Percentiles rank a stretch among this genome's conserved stretches.
Conservation (phyloP, 2,888 invertebrate species). For the Beris chalybata region DNA sequence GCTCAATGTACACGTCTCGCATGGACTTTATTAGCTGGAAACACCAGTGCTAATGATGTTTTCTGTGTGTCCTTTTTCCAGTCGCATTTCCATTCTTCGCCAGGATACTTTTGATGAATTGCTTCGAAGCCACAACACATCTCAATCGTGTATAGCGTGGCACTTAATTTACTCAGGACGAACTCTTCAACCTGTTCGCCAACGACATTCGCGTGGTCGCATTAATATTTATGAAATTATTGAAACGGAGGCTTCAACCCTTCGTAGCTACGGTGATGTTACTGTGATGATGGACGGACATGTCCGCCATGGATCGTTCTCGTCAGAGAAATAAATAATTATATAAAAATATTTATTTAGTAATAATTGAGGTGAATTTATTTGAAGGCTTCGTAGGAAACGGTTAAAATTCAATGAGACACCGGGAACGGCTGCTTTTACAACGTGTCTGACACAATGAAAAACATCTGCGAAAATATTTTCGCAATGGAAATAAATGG, state of each 20-base stretch:
- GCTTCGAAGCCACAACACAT: constrained; percentile 12
- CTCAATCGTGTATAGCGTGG: not conserved
- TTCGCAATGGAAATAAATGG: too few relatives aligned
- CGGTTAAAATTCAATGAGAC: not conserved
- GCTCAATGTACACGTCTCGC: constrained; percentile 1
- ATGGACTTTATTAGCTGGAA: constrained; percentile 35
- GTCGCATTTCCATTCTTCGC: constrained; percentile 6
- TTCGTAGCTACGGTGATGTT: not conserved
- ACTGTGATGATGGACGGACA: not conserved
- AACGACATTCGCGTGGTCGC: constrained; percentile 3
- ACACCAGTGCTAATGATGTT: constrained; percentile 36
- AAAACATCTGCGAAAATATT: constrained; percentile 22
- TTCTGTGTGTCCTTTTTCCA: not conserved
- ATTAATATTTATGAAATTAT: constrained; percentile 23
- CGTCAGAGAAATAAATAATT: constrained; percentile 7
- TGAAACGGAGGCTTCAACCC: not conserved
- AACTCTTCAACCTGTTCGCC: constrained; percentile 10
- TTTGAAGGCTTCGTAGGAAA: constrained; percentile 1
- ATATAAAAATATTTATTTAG: constrained; percentile 19
- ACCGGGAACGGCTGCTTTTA: constrained; percentile 1
- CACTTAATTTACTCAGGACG: constrained; percentile 1
- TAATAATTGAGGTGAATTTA: constrained; percentile 12
- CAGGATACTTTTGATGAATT: constrained; percentile 34
- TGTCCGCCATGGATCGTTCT: not conserved
- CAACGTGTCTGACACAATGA: not conserved